phyloP scores from a whole-genome alignment of 2,888 invertebrate species.

The Scaptomyza cyrtandrae region DNA sequence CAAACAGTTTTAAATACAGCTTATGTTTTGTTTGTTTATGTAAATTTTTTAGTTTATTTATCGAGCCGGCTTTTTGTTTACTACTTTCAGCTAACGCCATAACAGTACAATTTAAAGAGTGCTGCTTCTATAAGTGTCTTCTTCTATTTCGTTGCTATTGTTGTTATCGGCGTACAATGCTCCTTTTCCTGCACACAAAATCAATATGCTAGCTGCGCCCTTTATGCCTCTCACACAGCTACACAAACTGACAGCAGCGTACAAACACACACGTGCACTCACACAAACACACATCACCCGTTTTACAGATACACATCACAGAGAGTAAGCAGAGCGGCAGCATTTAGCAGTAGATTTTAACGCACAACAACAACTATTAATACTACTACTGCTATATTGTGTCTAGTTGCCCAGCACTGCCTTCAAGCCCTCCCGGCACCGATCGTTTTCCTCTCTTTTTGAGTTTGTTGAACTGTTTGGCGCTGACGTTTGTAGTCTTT shows the following conservation, averaged over 20 bases:
- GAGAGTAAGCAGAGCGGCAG: slow-evolving; percentile 31
- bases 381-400: slow-evolving; percentile 36
- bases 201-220: slow-evolving; percentile 74
- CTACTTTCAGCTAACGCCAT: slow-evolving; percentile 4
- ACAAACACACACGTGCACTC: slow-evolving; percentile 14
- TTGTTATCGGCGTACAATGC: slow-evolving; percentile 38
- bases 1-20: neutral
- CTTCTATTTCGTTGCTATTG: slow-evolving; percentile 28
- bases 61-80: slow-evolving; percentile 62
- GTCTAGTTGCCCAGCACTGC: slow-evolving; percentile 15
- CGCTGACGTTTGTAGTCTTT: slow-evolving; percentile 25
- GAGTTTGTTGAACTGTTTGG: slow-evolving; percentile 68
- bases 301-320: slow-evolving; percentile 73
- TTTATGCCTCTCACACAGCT: slow-evolving; percentile 64
- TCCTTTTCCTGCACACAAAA: slow-evolving; percentile 60
- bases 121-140: slow-evolving; percentile 17
- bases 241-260: slow-evolving; percentile 26
- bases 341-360: slow-evolving; percentile 57
- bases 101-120: slow-evolving; percentile 3
- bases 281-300: slow-evolving; percentile 27
- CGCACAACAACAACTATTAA: slow-evolving; percentile 31
- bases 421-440: slow-evolving; percentile 11
- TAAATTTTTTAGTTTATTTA: slow-evolving; percentile 18
- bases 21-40: slow-evolving; percentile 12
- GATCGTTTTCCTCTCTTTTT: slow-evolving; percentile 47